Evolutionary conservation across 1,140 invertebrate species (phyloP), one percentile per base, ranked within the genome.

Genomic region (Lethocerus indicus): DNA sequence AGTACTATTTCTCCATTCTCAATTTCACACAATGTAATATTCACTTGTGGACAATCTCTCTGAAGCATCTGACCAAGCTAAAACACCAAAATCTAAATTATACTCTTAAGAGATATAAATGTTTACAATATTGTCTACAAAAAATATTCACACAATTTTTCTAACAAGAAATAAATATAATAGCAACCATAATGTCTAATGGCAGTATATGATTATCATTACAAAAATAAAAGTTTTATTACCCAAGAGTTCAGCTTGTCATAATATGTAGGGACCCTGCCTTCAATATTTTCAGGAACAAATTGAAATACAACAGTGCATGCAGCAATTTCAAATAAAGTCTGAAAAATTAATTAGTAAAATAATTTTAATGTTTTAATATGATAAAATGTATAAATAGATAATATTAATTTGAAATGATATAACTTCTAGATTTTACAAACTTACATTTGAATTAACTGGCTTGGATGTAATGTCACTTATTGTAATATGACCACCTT

Each of bases 61-160:
- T 91, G 84, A n/a, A 94, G 64, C 29, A 91, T 86, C 63, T 95
- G 91, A n/a, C 87, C 87, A 2, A 96, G 67, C 92, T 78, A 56
- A 32, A 26, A 49, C 5, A 29, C 28, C 37, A 40, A 6, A 9
- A 23, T n/a, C 9, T 9, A 9, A 9, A 43, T 43, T 9, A 43
- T 4, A 43, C 5, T 21, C 20, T 21, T 43, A 14, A 20, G 23
- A 18, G 23, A 32, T 9, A 32, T 9, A 32, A 9, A 32, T 32
- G 9, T 9, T 9, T n/a, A 32, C 29, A 9, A 9, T n/a, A 9
- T 32, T 9, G n/a, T 32, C 9, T n/a, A 9, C 29, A 32, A 9
- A 32, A 32, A 32, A 32, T 32, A 32, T 32, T 32, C n/a, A 36
- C n/a, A n/a, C 16, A 21, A 40, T 2, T 3, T 3, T 21, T 43